phyloP scores from a whole-genome alignment of 2,113 vertebrate species.

The Forbesichthys papilliferus region DNA sequence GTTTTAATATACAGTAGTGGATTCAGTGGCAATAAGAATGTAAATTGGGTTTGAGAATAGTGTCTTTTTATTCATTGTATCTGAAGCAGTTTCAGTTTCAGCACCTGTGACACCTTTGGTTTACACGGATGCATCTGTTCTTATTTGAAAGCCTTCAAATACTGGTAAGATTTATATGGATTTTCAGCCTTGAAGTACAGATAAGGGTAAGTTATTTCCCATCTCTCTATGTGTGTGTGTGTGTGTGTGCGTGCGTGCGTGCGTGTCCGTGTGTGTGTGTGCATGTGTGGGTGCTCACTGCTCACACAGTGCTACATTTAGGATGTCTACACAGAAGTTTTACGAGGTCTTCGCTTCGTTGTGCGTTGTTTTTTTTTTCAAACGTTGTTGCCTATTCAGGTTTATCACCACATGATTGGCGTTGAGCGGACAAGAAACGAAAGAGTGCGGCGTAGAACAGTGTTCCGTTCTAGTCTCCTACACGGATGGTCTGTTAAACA shows the following conservation, averaged over 20 bases:
- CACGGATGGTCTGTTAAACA: conserved; percentile 60
- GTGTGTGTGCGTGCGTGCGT: not conserved
- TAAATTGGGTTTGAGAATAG: not conserved
- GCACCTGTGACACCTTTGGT: too few species aligned
- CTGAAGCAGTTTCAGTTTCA: not conserved
- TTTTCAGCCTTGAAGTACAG: too few species aligned
- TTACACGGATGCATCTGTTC: too few species aligned
- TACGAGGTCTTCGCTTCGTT: conserved; percentile 4
- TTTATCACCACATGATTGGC: conserved; percentile 14
- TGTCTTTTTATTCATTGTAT: not conserved
- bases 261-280: not conserved
- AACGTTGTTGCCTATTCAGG: not conserved
- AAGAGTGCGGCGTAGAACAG: conserved; percentile 29
- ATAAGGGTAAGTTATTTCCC: too few species aligned
- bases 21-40: not conserved
- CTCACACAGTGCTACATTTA: too few species aligned
- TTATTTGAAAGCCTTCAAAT: too few species aligned
- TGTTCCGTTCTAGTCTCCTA: conserved; percentile 44
- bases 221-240: not conserved
- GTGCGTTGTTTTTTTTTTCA: conserved; percentile 15
- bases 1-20: not conserved
- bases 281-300: not conserved
- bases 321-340: not conserved
- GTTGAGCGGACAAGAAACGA: conserved; percentile 15
- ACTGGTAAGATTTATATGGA: too few species aligned